Conservation (phyloP, 2,888 invertebrate species). For the Thera britannica region DNA sequence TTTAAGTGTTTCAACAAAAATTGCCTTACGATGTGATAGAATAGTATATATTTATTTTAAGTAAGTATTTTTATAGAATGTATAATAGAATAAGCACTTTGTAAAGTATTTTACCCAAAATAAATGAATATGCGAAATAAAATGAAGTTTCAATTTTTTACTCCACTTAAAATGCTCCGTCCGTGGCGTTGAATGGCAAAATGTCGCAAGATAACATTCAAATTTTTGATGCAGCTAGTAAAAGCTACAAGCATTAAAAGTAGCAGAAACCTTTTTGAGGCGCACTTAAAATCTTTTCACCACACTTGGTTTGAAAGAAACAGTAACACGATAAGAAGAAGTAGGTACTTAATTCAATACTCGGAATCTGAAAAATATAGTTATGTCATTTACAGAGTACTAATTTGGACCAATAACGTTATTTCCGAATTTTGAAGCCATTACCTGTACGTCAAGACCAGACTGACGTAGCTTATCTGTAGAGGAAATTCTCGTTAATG, state of each 20-base stretch:
- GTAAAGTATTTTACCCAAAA: conserved; percentile 67
- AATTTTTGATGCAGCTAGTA: no score
- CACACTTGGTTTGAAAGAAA: no score
- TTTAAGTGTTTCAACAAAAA: conserved; percentile 39
- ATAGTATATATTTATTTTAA: conserved; percentile 68
- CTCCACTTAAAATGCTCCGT: no score
- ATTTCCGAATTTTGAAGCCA: conserved; percentile 33
- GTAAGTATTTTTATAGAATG: conserved; percentile 50
- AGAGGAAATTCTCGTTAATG: conserved; percentile 1
- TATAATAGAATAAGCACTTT: conserved; percentile 55
- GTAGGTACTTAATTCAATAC: no score
- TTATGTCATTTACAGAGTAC: conserved; percentile 28
- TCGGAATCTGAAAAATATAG: no score
- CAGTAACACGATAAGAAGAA: no score
- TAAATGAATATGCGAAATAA: conserved; percentile 58
- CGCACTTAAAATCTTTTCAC: no score
- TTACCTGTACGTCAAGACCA: conserved; percentile 45
- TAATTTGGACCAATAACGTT: conserved; percentile 17
- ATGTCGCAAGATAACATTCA: no score
- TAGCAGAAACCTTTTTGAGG: no score
- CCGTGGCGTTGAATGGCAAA: no score
- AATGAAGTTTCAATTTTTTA: conserved; percentile 1
- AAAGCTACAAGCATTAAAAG: no score
- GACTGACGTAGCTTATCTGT: conserved; percentile 5
- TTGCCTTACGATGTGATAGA: conserved; percentile 74